Base-by-base conservation (phyloP, 35 echinoderm and acorn worm species). In the Ptychodera flava region DNA sequence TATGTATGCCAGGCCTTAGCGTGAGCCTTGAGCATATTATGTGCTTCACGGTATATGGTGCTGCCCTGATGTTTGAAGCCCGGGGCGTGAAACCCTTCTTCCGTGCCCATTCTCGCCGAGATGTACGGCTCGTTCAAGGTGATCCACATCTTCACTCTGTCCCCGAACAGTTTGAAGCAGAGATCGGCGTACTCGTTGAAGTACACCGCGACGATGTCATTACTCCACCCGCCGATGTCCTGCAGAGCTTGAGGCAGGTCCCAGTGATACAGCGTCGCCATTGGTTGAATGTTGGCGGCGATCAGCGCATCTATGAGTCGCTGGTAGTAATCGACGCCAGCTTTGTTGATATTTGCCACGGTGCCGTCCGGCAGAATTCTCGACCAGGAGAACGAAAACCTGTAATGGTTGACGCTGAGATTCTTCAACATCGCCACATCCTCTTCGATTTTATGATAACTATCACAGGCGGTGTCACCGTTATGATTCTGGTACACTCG, bases 381-480 rank as follows among this genome's bases (percentile, higher is more conserved):
- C 0, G 95, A 78, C 95, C 95, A 97, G 12, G 95, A 97, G 12
- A 97, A 80, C 16, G 95, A 97, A 52, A 97, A 93, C 27, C 95
- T 92, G 83, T 97, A 97, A 30, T 93, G 85, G 10, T 29, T 86
- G 36, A 97, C 89, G 1, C 92, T 92, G 15, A 97, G 86, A 31
- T 91, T 79, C 29, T 92, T 90, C 36, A 97, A 78, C 36, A 97
- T 84, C 1, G 32, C 32, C 16, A 97, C 75, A 83, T 97, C 95
- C 35, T 93, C 87, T 16, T 90, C 87, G 1, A 89, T 79, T 84
- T 93, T 97, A 38, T 97, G 31, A 77, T 97, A 97, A 84, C 95
- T 97, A 84, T 93, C 92, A 82, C 95, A 93, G 0, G 95, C 90
- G 27, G 91, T 64, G 77, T 97, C 92, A 1, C 87, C 95, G 36